Percentiles rank a stretch among this genome's conserved stretches.
Evolutionary conservation across 2,113 vertebrate genomes (phyloP).

Genomic region (Microcebus jonahi): DNA sequence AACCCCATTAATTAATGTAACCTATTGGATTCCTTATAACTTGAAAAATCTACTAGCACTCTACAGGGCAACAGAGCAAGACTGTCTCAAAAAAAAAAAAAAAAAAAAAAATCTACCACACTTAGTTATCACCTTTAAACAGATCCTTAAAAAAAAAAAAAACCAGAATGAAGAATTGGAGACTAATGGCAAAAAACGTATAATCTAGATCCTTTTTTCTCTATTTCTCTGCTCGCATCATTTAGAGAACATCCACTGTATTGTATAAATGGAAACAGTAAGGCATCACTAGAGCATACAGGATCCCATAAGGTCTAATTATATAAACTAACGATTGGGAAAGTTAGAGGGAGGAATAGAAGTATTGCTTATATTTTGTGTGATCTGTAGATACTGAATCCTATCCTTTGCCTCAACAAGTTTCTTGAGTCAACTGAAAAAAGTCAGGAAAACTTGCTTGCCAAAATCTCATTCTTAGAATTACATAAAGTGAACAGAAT

Average conservation of each 20-base stretch:
- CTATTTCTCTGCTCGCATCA: neutral
- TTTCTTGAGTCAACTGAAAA: neutral
- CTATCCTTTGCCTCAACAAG: neutral
- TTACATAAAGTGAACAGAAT: constrained; percentile 24
- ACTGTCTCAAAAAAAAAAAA: too few species aligned
- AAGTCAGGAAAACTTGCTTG: neutral
- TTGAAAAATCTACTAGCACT: neutral
- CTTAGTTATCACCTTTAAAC: neutral
- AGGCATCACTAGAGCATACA: neutral
- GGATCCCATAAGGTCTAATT: neutral
- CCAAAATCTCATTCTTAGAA: constrained; percentile 46
- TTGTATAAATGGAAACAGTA: neutral
- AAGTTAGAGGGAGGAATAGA: neutral
- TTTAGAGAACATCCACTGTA: neutral
- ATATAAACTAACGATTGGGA: neutral
- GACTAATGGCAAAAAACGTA: neutral
- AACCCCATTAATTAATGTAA: neutral
- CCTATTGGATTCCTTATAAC: neutral
- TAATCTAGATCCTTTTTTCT: neutral
- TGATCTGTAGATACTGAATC: neutral
- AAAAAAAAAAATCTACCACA: constrained; percentile 2
- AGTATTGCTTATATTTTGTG: neutral
- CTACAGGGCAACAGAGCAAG: too few species aligned
- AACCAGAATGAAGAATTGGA: neutral
- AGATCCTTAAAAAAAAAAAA: neutral